Evolutionary conservation across 2,797 vertebrate genomes (phyloP).

Genomic region (Protonibea diacanthus): DNA sequence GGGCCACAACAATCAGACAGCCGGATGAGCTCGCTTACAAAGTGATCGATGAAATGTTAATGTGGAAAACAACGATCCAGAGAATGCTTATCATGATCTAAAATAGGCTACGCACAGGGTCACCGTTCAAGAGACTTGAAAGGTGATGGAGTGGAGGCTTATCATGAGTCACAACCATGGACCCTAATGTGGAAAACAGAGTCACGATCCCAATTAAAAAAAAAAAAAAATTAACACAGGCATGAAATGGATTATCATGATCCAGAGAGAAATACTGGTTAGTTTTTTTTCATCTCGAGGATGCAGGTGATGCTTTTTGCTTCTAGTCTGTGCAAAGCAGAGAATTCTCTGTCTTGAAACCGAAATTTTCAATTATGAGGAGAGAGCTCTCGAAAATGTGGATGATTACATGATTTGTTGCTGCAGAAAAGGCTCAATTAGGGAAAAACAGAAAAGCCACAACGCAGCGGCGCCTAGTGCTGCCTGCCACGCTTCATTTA

Average conservation of each 20-base stretch:
- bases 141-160: constrained; percentile 15
- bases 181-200: background rate
- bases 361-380: constrained; percentile 24
- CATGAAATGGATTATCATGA: constrained; percentile 6
- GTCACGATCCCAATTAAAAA: background rate
- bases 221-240: background rate
- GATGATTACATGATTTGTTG: constrained; percentile 41
- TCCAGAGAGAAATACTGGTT: background rate
- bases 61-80: constrained; percentile 62
- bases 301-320: constrained; percentile 24
- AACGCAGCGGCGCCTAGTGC: background rate
- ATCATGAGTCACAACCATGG: background rate
- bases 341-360: background rate
- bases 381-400: constrained; percentile 8
- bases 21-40: constrained; percentile 32
- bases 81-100: constrained; percentile 46
- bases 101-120: constrained; percentile 42
- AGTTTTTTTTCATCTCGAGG: background rate
- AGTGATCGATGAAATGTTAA: constrained; percentile 64
- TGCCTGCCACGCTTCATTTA: constrained; percentile 8
- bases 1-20: constrained; percentile 35
- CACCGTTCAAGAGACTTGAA: constrained; percentile 33
- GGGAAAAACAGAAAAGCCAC: constrained; percentile 7
- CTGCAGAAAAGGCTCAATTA: constrained; percentile 19
- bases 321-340: constrained; percentile 10